These are phyloP conservation scores for Orchesella cincta DNA, from an alignment of 1,140 invertebrate genomes.

Conservation along the genomic window DNA sequence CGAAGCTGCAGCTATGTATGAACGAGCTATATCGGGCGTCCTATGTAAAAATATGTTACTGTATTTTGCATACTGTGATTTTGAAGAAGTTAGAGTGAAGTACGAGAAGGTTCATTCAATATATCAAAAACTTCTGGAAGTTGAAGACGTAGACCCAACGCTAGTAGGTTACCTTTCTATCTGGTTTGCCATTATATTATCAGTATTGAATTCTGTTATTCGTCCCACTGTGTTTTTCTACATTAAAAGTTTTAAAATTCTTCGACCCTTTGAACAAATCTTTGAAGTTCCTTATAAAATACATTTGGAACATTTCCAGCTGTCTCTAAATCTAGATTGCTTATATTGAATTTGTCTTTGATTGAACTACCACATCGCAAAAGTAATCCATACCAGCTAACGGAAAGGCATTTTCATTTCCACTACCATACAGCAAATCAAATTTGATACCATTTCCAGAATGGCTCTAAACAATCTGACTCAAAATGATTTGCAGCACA, in stretches of 20 bases:
- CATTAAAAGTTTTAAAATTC: constrained; percentile 22
- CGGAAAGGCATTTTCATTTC: constrained; percentile 6
- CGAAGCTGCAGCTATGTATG: constrained; percentile 90
- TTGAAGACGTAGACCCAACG: constrained; percentile 89
- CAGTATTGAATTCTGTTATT: constrained; percentile 43
- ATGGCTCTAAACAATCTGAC: no score
- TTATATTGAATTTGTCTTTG: constrained; percentile 4
- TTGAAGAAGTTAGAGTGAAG: constrained; percentile 94
- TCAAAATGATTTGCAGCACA: no score
- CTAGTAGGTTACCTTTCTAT: constrained; percentile 65
- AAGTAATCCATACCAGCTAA: neutral
- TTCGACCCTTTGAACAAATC: constrained; percentile 2
- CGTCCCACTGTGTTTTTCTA: constrained; percentile 16
- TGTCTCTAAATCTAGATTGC: constrained; percentile 1
- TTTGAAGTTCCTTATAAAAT: constrained; percentile 11
- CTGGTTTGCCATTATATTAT: constrained; percentile 20
- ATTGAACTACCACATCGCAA: constrained; percentile 18
- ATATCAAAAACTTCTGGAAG: constrained; percentile 87
- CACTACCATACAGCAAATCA: neutral
- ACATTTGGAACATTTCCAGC: constrained; percentile 13
- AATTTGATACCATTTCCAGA: no score
- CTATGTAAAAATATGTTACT: constrained; percentile 89
- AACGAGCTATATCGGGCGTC: constrained; percentile 80
- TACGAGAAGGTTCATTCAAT: constrained; percentile 97
- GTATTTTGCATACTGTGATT: constrained; percentile 98